Evolutionary conservation across 2,113 vertebrate species (phyloP), one percentile per base, ranked within the genome.

Genomic region (Notothenia coriiceps): DNA sequence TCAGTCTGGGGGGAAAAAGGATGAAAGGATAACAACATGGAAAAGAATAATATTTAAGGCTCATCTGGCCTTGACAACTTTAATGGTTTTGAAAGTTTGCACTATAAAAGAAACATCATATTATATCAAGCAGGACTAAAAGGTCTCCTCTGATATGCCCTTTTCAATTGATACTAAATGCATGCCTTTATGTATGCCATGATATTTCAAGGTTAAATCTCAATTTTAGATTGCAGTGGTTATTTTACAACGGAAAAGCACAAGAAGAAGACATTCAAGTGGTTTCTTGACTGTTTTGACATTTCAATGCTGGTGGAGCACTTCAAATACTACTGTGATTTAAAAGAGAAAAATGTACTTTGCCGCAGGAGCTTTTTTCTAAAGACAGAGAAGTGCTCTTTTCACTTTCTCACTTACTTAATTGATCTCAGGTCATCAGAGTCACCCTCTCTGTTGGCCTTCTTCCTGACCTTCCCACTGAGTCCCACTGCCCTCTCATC

Each of bases 361-460:
- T 0, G 1, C 15, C 12, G 55, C 33, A 7, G 9, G 44, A 72
- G 46, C 56, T 62, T 2, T 69, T 83, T 64, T 64, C 54, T 11
- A 46, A 54, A 46, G 33, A 74, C 12, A 10, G 44, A 25, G 46
- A 22, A 61, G 55, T 56, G 46, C 20, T 73, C 55, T 78, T 54
- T 29, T 61, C 51, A 12, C 33, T 60, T 51, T 50, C 22, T 64
- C 51, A 56, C 47, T 56, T 46, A 57, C 35, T 20, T 55, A 57
- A 64, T 25, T 76, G 62, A 75, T 76, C 22, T 40, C 50, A 79
- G 76, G 70, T 79, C 70, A 85, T 20, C 54, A n/a, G 29, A 77
- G 51, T 35, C 43, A 8, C 20, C 74, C n/a, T 50, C 40, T 64
- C 47, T 78, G 13, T 72, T 68, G 60, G 29, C 72, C 2, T 52